Base-by-base conservation (phyloP, 2,797 vertebrate species). In the Tolypeutes matacus region DNA sequence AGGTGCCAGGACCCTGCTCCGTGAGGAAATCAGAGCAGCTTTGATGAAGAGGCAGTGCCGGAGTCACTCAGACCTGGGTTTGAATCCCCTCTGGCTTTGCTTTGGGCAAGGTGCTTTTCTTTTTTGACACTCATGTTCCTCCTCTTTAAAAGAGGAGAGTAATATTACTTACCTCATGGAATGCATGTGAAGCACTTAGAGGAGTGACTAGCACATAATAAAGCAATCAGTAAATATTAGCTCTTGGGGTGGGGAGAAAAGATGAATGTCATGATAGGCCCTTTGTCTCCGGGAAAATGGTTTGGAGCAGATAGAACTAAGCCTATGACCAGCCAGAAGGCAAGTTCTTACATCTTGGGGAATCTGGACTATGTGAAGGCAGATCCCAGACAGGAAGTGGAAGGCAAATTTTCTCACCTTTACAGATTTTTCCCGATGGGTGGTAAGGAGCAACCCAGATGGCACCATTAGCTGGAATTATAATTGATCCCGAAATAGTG, bases 401-500 rank as follows among this genome's bases (percentile, higher is more conserved):
- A 31, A 89, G 42, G 81, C n/a, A 60, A 0, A 31, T 11, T 95
- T 92, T 95, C 42, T 93, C n/a, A 87, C 27, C 31, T 11, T 39
- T 39, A 34, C 10, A 27, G 17, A 20, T 46, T 31, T 85, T 83
- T 75, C 29, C 62, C 17, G 51, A 56, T 56, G 88, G 88, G 42
- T 60, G 77, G 65, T 73, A 86, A 94, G 73, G 67, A 93, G 21
- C 56, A 75, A 85, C 34, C 78, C 92, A 95, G 89, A 95, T 93
- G 86, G 86, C 42, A 56, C 20, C 72, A 27, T 67, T 93, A 93
- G 89, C 62, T 88, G 72, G 82, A 94, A 94, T 95, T 84, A 81
- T 86, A 94, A 89, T 89, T 92, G 86, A 96, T 95, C 46, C 25
- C 56, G 42, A 58, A 93, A 73, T 93, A 89, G 75, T 91, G n/a